Percentiles rank a stretch among this genome's conserved stretches.
phyloP scores from a whole-genome alignment of 2,888 invertebrate genomes.

The Agrochola lota region DNA sequence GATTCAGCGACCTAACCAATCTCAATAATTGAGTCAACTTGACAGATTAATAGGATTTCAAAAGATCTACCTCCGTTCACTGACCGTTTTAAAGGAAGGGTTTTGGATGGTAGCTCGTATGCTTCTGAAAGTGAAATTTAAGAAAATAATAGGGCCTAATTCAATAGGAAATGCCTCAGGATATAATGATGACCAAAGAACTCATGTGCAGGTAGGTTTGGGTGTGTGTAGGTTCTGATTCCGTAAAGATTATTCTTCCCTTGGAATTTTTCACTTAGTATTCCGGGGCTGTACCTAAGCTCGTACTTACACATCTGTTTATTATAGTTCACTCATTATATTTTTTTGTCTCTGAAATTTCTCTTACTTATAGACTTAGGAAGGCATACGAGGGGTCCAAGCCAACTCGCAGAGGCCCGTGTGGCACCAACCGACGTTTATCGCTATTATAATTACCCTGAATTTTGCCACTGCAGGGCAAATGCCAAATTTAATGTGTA shows the following conservation, averaged over 20 bases:
- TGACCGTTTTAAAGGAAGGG: neutral
- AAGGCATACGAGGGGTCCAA: neutral
- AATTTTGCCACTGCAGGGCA: neutral
- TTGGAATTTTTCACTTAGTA: neutral
- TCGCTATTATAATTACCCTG: neutral
- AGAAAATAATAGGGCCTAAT: slow-evolving; percentile 13
- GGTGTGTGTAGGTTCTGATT: neutral
- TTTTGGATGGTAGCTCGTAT: neutral
- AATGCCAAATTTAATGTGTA: neutral
- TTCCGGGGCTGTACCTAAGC: neutral
- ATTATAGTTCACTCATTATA: neutral
- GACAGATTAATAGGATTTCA: slow-evolving; percentile 42
- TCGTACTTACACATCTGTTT: neutral
- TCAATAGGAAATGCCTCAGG: slow-evolving; percentile 24
- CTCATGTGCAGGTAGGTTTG: too few species aligned
- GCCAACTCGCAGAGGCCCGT: neutral
- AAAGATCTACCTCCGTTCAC: slow-evolving; percentile 39
- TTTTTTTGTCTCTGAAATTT: too few species aligned
- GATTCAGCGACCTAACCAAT: slow-evolving; percentile 26
- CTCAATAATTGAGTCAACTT: slow-evolving; percentile 37
- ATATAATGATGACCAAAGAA: neutral
- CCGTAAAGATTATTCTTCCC: neutral
- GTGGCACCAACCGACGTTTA: neutral
- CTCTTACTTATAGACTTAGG: neutral
- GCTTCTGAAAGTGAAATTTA: slow-evolving; percentile 45